Evolutionary conservation across 2,113 vertebrate species (phyloP).

Genomic region (Promerops cafer): DNA sequence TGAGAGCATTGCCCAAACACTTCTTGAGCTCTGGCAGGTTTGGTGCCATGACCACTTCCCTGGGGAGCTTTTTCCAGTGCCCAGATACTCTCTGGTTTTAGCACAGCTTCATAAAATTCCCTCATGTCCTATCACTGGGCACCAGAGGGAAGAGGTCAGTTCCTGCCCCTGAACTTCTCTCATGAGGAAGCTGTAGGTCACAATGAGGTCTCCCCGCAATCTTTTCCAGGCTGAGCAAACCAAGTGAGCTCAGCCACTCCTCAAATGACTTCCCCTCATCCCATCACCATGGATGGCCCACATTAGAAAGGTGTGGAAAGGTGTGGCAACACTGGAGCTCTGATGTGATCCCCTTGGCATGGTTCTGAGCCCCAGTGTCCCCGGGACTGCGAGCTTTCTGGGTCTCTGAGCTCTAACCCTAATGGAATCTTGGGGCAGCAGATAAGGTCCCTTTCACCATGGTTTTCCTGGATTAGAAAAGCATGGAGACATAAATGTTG

Average conservation of each 20-base stretch:
- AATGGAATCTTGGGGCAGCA: not conserved
- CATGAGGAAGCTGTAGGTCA: not conserved
- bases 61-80: not conserved
- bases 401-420: not conserved
- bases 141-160: not conserved
- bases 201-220: not conserved
- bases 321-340: not conserved
- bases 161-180: not conserved
- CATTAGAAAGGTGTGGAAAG: not conserved
- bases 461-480: not conserved
- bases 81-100: not conserved
- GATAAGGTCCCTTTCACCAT: not conserved
- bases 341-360: not conserved
- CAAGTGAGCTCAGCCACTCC: not conserved
- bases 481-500: not conserved
- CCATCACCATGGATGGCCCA: not conserved
- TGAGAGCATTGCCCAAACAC: not conserved
- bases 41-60: not conserved
- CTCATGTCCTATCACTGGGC: not conserved
- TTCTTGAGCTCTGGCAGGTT: not conserved
- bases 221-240: not conserved
- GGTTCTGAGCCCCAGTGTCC: not conserved
- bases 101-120: not conserved
- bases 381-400: fast-evolving
- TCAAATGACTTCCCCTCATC: not conserved